Evolutionary conservation across 2,888 invertebrate species (phyloP).

Genomic region (Limenitis camilla): DNA sequence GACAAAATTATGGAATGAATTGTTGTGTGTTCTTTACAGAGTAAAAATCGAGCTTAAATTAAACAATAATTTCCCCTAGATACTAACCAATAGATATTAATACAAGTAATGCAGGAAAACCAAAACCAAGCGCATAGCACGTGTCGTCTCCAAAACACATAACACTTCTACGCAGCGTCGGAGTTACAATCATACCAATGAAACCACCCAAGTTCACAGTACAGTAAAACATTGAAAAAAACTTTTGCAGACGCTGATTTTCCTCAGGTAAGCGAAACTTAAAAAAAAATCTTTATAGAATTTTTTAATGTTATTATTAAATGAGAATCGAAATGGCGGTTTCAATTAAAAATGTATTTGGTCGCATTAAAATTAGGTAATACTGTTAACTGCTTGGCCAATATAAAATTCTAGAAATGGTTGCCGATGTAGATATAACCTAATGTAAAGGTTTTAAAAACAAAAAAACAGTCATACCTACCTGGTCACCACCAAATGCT

Average conservation of each 20-base stretch:
- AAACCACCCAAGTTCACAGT: constrained; percentile 82
- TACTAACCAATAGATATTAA: constrained; percentile 76
- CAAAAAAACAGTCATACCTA: too few relatives aligned
- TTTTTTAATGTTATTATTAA: too few relatives aligned
- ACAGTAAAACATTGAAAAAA: constrained; percentile 90
- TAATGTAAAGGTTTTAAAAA: too few relatives aligned
- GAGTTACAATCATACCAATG: constrained; percentile 80
- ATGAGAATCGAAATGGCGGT: too few relatives aligned
- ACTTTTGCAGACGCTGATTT: constrained; percentile 78
- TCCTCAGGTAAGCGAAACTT: constrained; percentile 80
- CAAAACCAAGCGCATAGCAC: constrained; percentile 84
- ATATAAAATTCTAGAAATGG: too few relatives aligned
- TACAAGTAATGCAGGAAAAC: constrained; percentile 83
- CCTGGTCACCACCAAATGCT: constrained; percentile 90
- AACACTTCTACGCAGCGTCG: constrained; percentile 78
- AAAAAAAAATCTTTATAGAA: neutral
- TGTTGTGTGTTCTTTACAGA: too few relatives aligned
- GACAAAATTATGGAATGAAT: too few relatives aligned
- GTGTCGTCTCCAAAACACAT: constrained; percentile 80
- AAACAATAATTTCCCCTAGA: neutral
- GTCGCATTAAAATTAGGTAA: too few relatives aligned
- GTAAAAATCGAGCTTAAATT: neutral
- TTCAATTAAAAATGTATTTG: too few relatives aligned
- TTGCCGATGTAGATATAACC: too few relatives aligned
- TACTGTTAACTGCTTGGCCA: too few relatives aligned